phyloP scores from a whole-genome alignment of 1,140 invertebrate genomes.

The Microplitis mediator region DNA sequence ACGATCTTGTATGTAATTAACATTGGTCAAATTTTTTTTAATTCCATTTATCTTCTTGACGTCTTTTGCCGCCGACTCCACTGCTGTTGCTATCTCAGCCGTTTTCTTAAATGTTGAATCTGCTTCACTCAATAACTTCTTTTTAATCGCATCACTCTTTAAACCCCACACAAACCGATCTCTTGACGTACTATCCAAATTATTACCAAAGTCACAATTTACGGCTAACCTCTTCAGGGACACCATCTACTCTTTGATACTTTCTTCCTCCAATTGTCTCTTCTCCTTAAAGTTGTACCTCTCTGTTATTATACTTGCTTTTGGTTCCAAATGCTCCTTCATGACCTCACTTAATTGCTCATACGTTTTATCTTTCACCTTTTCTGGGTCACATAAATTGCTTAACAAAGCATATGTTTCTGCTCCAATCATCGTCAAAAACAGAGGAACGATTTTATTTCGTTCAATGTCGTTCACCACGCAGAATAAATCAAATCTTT shows the following conservation, averaged over 20 bases:
- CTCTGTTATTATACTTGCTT: slow-evolving; percentile 20
- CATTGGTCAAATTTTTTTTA: slow-evolving; percentile 14
- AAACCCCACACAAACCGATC: slow-evolving; percentile 49
- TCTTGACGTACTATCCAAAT: slow-evolving; percentile 36
- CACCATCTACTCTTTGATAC: slow-evolving; percentile 23
- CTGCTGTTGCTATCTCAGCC: slow-evolving; percentile 36
- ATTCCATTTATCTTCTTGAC: slow-evolving; percentile 17
- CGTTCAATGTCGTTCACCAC: too few relatives aligned
- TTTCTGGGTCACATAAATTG: too few relatives aligned
- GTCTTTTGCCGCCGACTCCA: slow-evolving; percentile 30
- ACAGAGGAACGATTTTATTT: too few relatives aligned
- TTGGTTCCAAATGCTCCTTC: background rate
- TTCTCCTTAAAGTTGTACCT: slow-evolving; percentile 24
- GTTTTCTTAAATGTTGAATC: slow-evolving; percentile 35
- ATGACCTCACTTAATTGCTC: too few relatives aligned
- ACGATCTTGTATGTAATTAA: background rate
- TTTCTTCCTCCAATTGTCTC: slow-evolving; percentile 16
- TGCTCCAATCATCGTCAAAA: too few relatives aligned
- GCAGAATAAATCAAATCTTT: too few relatives aligned
- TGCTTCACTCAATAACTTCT: slow-evolving; percentile 36
- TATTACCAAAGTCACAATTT: slow-evolving; percentile 41
- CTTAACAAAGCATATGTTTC: too few relatives aligned
- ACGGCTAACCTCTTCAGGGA: slow-evolving; percentile 37
- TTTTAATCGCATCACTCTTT: slow-evolving; percentile 31
- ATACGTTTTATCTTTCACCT: too few relatives aligned